These are phyloP conservation scores for Myripristis murdjan DNA, from an alignment of 2,797 vertebrate genomes.

Conservation along the genomic window DNA sequence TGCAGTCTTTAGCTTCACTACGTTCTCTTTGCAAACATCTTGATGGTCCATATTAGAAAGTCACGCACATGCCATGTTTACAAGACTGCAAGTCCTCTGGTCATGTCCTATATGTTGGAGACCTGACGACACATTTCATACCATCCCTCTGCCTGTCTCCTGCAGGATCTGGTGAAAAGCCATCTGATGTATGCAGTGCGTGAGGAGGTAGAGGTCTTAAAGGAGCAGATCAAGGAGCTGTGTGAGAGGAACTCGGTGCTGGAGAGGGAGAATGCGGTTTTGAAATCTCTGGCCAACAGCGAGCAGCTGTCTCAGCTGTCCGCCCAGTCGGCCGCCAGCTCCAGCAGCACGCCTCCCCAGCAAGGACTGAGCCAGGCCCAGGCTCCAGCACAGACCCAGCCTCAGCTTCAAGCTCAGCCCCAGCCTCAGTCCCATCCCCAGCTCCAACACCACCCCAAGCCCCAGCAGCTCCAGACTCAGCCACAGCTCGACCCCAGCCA, in stretches of 20 bases:
- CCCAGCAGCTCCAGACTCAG: slow-evolving; percentile 74
- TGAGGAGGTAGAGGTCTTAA: too few species aligned
- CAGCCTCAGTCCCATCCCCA: slow-evolving; percentile 45
- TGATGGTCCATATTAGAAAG: neutral
- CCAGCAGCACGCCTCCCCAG: slow-evolving; percentile 83
- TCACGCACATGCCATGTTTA: slow-evolving; percentile 1
- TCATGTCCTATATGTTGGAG: slow-evolving; percentile 11
- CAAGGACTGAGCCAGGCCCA: slow-evolving; percentile 66
- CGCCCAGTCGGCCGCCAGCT: slow-evolving; percentile 79
- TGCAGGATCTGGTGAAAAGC: slow-evolving; percentile 99
- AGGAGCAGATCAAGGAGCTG: slow-evolving; percentile 99
- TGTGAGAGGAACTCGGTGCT: slow-evolving; percentile 98
- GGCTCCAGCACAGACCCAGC: slow-evolving; percentile 43
- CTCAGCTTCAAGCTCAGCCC: slow-evolving; percentile 24
- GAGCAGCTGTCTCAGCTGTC: slow-evolving; percentile 96
- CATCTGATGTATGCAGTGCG: slow-evolving; percentile 99
- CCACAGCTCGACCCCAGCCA: slow-evolving; percentile 69
- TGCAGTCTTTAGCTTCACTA: neutral
- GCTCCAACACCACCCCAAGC: slow-evolving; percentile 60
- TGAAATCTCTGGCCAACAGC: slow-evolving; percentile 96
- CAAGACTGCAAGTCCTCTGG: neutral
- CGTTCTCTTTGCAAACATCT: neutral
- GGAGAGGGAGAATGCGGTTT: slow-evolving; percentile 97
- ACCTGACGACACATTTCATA: slow-evolving; percentile 5
- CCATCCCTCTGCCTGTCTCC: slow-evolving; percentile 14